A percentile compares a stretch with the other conserved stretches of the same genome.
Conservation (phyloP, 1,140 invertebrate species). For the Parasteatoda tepidariorum region DNA sequence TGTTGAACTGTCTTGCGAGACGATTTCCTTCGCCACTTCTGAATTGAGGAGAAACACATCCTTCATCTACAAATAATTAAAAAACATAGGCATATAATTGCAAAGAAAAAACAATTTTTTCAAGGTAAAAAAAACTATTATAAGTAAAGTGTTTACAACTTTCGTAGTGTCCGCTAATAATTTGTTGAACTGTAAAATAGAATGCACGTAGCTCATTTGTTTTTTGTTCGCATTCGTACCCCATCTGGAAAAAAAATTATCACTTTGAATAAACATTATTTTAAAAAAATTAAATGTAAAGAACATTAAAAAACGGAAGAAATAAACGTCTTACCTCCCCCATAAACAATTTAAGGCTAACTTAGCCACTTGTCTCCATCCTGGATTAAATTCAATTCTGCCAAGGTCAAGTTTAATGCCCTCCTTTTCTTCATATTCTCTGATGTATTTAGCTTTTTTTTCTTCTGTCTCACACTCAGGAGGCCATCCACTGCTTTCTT, state of each 20-base stretch:
- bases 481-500: constrained; percentile 11
- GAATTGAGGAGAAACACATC: neutral
- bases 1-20: neutral
- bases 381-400: neutral
- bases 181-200: neutral
- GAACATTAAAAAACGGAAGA: neutral
- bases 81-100: too few species aligned
- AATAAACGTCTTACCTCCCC: too few species aligned
- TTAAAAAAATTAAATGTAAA: neutral
- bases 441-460: neutral
- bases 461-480: neutral
- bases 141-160: neutral
- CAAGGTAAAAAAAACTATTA: too few species aligned
- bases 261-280: neutral
- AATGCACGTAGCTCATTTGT: neutral
- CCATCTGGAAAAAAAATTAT: neutral
- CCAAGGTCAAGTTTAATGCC: neutral
- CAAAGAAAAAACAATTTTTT: too few species aligned
- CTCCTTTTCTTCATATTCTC: neutral
- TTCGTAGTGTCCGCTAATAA: neutral
- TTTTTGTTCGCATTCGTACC: neutral
- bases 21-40: neutral
- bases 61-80: neutral
- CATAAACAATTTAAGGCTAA: constrained; percentile 10
- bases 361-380: neutral